Conservation (phyloP, 2,888 invertebrate species). For the Diarsia brunnea region DNA sequence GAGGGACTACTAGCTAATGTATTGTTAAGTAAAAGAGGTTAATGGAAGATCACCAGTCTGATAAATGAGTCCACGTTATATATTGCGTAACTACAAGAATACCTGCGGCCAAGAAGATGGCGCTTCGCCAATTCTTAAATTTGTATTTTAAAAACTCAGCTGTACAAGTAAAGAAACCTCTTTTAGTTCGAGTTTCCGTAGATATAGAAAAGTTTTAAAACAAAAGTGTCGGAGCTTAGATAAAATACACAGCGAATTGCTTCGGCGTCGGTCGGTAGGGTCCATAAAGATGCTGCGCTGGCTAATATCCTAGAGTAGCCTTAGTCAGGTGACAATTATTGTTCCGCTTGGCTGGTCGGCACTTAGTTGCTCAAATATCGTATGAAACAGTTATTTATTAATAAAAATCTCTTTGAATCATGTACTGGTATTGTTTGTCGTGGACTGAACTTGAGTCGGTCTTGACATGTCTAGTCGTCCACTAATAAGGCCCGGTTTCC, state of each 20-base stretch:
- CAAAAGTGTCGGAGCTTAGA: conserved; percentile 44
- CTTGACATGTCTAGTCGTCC: too few relatives aligned
- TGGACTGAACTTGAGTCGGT: too few relatives aligned
- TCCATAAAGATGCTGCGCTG: conserved; percentile 68
- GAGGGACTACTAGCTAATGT: not conserved
- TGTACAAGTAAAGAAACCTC: conserved; percentile 27
- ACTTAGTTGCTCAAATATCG: conserved; percentile 25
- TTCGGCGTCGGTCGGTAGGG: conserved; percentile 45
- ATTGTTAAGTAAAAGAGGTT: conserved; percentile 14
- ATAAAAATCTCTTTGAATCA: not conserved
- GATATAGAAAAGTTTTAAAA: conserved; percentile 51
- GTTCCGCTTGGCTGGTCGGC: conserved; percentile 14
- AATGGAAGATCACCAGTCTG: conserved; percentile 17
- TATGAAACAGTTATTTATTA: not conserved
- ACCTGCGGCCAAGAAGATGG: conserved; percentile 46
- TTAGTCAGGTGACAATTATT: conserved; percentile 68
- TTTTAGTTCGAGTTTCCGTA: conserved; percentile 53
- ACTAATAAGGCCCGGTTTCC: too few relatives aligned
- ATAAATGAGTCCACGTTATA: conserved; percentile 37
- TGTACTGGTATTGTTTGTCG: not conserved
- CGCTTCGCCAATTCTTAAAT: conserved; percentile 53
- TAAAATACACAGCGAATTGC: conserved; percentile 61
- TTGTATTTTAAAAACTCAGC: conserved; percentile 43
- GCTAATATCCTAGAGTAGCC: conserved; percentile 71
- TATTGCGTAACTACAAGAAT: conserved; percentile 34